Base-by-base conservation (phyloP, 2,113 vertebrate species). In the Platycercus adscitus region DNA sequence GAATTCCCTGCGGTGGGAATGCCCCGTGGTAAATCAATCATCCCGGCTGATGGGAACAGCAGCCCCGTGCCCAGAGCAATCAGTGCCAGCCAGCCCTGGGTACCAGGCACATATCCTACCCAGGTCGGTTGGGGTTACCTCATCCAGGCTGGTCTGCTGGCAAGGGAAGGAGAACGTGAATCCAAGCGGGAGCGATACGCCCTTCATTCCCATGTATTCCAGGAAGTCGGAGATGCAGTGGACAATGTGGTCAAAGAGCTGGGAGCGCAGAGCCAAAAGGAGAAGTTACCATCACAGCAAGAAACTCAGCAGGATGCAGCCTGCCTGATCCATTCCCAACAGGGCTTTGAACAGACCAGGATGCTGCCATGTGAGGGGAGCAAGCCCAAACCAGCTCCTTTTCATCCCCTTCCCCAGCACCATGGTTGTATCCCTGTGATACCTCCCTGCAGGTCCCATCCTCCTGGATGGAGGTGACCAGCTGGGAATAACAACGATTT, bases 151-250 rank as follows among this genome's bases (percentile, higher is more conserved):
- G 82, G 87, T 99, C 97, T 99, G 99, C 81, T 98, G 96, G 95
- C 99, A 99, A 20, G 99, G 99, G 96, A 99, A 99, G 72, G 99
- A 99, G 97, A 99, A 99, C 0, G 99, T 99, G 97, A 99, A 99
- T 6, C 99, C 99, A 0, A 99, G 95, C 0, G 99, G 99, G 49
- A 99, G 97, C 0, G 99, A 98, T 0, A 98, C 98, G 0, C 99
- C 99, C 85, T 98, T 99, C 99, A 99, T 99, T 2, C 99, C 99
- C 99, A 99, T 99, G 97, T 99, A 99, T 43, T 99, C 99, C 95
- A 99, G 96, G 93, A 99, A 99, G 97, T 99, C 98, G 0, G 98
- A 96, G 8, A 99, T 99, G 96, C 99, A 99, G 89, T 98, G 90
- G 12, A 99, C 99, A 2, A 99, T 99, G 95, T 99, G 99, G 94